These are phyloP conservation scores for Tholera decimalis DNA, from an alignment of 2,888 invertebrate species.

Conservation along the genomic window DNA sequence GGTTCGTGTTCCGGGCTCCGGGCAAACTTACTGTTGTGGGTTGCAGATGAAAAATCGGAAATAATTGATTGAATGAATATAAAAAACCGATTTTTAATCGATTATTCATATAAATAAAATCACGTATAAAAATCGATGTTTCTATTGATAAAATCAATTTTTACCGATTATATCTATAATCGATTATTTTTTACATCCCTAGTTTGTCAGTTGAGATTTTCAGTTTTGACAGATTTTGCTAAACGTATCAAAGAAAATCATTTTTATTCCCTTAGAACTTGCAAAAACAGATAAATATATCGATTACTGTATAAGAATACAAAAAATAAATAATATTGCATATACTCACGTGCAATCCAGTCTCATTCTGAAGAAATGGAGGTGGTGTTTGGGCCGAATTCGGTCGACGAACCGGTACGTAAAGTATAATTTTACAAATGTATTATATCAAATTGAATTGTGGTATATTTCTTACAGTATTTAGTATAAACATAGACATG, in stretches of 20 bases:
- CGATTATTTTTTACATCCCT: slow-evolving; percentile 4
- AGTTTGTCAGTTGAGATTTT: slow-evolving; percentile 26
- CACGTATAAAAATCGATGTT: too few species aligned
- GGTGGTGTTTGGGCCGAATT: slow-evolving; percentile 84
- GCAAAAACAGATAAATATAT: slow-evolving; percentile 19
- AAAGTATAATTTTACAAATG: slow-evolving; percentile 39
- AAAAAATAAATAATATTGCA: slow-evolving; percentile 4
- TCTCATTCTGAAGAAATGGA: slow-evolving; percentile 74
- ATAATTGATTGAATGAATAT: too few species aligned
- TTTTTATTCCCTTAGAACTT: slow-evolving; percentile 22
- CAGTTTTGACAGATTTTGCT: slow-evolving; percentile 44
- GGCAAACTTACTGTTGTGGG: too few species aligned
- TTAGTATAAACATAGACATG: not conserved
- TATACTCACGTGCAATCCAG: slow-evolving; percentile 6
- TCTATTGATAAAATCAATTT: too few species aligned
- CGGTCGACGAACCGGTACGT: slow-evolving; percentile 91
- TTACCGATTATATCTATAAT: not conserved
- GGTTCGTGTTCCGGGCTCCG: too few species aligned
- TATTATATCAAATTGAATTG: slow-evolving; percentile 30
- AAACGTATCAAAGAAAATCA: slow-evolving; percentile 11
- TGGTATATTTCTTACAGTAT: not conserved
- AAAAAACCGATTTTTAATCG: too few species aligned
- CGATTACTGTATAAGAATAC: slow-evolving; percentile 2
- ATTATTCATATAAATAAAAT: too few species aligned
- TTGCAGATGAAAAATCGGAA: too few species aligned